phyloP scores from a whole-genome alignment of 2,888 invertebrate genomes.

The Heliconius charithonia region DNA sequence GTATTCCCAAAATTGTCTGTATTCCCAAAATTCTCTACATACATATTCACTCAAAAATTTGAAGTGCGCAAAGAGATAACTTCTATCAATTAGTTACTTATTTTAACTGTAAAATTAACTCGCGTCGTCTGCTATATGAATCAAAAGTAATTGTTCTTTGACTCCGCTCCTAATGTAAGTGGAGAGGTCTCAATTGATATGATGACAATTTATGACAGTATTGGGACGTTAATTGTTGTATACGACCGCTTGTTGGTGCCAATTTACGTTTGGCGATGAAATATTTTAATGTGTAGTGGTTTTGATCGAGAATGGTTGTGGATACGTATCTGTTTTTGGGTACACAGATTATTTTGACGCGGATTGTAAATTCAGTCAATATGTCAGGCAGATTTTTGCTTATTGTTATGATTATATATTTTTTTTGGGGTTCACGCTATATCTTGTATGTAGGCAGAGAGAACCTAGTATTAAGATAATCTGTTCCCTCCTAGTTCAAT shows the following conservation, averaged over 20 bases:
- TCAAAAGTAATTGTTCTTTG: conserved; percentile 27
- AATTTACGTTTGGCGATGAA: conserved; percentile 12
- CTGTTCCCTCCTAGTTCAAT: too few relatives aligned
- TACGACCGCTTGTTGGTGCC: conserved; percentile 18
- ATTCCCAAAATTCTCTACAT: background rate
- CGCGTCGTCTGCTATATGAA: conserved; percentile 18
- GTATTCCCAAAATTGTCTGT: background rate
- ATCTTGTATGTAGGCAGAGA: too few relatives aligned
- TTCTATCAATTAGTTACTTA: background rate
- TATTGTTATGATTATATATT: too few relatives aligned
- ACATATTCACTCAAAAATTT: background rate
- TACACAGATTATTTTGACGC: background rate
- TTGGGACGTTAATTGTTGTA: conserved; percentile 10
- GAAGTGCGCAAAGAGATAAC: background rate
- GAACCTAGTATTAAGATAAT: too few relatives aligned
- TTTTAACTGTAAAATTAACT: conserved; percentile 2
- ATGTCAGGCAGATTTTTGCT: background rate
- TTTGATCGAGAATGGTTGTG: background rate
- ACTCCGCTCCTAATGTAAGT: conserved; percentile 6
- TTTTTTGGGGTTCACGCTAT: too few relatives aligned
- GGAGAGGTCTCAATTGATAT: conserved; percentile 30
- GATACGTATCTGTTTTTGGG: too few relatives aligned
- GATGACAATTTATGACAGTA: conserved; percentile 28
- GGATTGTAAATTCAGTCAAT: too few relatives aligned
- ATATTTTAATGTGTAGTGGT: background rate